Conservation (phyloP, 2,113 vertebrate species). For the Ameiurus melas region DNA sequence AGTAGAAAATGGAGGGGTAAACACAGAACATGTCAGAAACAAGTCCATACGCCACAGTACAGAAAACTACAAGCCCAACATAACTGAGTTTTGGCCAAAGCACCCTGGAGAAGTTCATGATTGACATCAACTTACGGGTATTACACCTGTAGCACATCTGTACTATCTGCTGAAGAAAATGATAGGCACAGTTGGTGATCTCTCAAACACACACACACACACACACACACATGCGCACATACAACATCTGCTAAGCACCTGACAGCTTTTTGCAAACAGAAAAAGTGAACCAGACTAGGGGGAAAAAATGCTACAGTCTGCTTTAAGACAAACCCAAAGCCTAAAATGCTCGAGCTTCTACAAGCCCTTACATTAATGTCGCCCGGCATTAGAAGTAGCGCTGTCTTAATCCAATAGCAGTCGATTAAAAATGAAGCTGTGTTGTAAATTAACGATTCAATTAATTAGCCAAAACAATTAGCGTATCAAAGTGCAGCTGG, state of each 20-base stretch:
- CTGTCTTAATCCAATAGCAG: conserved; percentile 72
- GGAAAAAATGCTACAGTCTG: conserved; percentile 12
- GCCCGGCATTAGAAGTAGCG: conserved; percentile 64
- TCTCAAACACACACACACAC: conserved; percentile 3
- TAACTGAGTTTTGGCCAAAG: not conserved
- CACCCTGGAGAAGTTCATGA: conserved; percentile 21
- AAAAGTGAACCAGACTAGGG: conserved; percentile 9
- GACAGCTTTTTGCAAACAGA: conserved; percentile 16
- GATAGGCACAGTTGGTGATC: conserved; percentile 31
- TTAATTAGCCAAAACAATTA: conserved; percentile 80
- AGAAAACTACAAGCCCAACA: conserved; percentile 13
- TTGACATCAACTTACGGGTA: conserved; percentile 23
- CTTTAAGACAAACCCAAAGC: not conserved
- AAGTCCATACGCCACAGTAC: not conserved
- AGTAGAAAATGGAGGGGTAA: conserved; percentile 70
- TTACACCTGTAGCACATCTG: conserved; percentile 42
- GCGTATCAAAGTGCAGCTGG: conserved; percentile 74
- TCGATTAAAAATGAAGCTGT: conserved; percentile 70
- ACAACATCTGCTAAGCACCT: conserved; percentile 23
- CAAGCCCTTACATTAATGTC: not conserved
- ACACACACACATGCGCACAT: conserved; percentile 4
- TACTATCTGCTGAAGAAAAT: conserved; percentile 21
- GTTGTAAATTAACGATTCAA: conserved; percentile 80
- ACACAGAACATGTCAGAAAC: conserved; percentile 56
- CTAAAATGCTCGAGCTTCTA: not conserved